These are phyloP conservation scores for Coenonympha glycerion DNA, from an alignment of 2,888 invertebrate species.

Conservation along the genomic window DNA sequence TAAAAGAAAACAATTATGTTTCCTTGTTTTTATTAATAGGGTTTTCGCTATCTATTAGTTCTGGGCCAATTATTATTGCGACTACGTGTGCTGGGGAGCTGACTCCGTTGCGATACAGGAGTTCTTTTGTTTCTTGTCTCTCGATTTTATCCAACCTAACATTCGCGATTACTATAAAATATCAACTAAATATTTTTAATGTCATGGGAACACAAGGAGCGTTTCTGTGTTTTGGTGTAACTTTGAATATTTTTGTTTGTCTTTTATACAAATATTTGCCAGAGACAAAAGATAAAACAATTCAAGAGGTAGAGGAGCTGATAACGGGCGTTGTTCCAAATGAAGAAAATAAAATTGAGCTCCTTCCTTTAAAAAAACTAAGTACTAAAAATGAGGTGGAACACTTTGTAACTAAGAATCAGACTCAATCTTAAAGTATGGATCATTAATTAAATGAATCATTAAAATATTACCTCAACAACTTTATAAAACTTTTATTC, in stretches of 20 bases:
- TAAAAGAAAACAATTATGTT: constrained; percentile 8
- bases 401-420: too few relatives aligned
- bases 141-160: constrained; percentile 36
- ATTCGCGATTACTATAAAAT: constrained; percentile 39
- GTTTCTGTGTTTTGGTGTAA: constrained; percentile 35
- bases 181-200: constrained; percentile 42
- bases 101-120: constrained; percentile 41
- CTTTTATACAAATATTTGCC: constrained; percentile 31
- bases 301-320: constrained; percentile 32
- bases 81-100: constrained; percentile 36
- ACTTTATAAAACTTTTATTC: too few relatives aligned
- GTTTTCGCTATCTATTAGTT: constrained; percentile 23
- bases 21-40: constrained; percentile 14
- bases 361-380: too few relatives aligned
- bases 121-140: constrained; percentile 32
- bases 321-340: not conserved
- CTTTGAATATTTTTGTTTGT: constrained; percentile 23
- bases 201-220: constrained; percentile 40
- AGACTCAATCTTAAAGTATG: too few relatives aligned
- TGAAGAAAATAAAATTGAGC: too few relatives aligned
- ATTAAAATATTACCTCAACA: too few relatives aligned
- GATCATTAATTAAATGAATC: too few relatives aligned
- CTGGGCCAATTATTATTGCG: constrained; percentile 34
- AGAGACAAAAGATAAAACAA: constrained; percentile 36
- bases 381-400: too few relatives aligned